Conservation (phyloP, 2,797 vertebrate species). For the Otolemur crassicaudatus region DNA sequence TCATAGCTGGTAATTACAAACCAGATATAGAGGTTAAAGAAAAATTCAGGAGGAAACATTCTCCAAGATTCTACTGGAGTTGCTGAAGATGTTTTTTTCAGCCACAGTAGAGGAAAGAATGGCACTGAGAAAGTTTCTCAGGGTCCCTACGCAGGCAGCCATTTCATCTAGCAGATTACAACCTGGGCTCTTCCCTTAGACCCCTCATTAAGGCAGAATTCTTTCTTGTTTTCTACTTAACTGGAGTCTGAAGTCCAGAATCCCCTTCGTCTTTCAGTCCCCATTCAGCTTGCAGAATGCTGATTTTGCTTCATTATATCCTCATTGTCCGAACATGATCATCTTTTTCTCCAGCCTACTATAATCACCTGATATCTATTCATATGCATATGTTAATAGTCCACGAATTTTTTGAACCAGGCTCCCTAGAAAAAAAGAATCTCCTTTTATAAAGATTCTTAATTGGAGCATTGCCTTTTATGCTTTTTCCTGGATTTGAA, state of each 20-base stretch:
- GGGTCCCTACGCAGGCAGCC: background rate
- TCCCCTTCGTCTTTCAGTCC: slow-evolving; percentile 25
- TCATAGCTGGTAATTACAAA: slow-evolving; percentile 29
- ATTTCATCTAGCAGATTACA: slow-evolving; percentile 39
- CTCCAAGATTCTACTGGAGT: background rate
- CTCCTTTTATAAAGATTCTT: slow-evolving; percentile 49
- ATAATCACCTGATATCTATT: slow-evolving; percentile 59
- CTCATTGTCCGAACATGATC: slow-evolving; percentile 48
- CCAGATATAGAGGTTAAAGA: slow-evolving; percentile 29
- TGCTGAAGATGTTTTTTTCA: slow-evolving; percentile 4
- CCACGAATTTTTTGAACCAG: slow-evolving; percentile 50
- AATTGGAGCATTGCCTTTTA: slow-evolving; percentile 45
- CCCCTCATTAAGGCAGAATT: slow-evolving; percentile 48
- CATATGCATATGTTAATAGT: slow-evolving; percentile 57
- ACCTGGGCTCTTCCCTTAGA: background rate
- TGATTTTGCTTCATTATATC: slow-evolving; percentile 69
- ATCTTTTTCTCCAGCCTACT: slow-evolving; percentile 63
- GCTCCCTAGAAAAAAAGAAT: slow-evolving; percentile 55
- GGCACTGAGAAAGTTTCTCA: background rate
- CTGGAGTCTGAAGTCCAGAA: slow-evolving; percentile 55
- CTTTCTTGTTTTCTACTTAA: slow-evolving; percentile 63
- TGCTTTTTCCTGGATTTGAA: slow-evolving; percentile 19
- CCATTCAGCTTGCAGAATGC: slow-evolving; percentile 46
- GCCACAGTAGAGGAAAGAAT: background rate
- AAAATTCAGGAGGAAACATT: slow-evolving; percentile 18